Conservation (phyloP, 2,113 vertebrate species). For the Neotoma lepida region DNA sequence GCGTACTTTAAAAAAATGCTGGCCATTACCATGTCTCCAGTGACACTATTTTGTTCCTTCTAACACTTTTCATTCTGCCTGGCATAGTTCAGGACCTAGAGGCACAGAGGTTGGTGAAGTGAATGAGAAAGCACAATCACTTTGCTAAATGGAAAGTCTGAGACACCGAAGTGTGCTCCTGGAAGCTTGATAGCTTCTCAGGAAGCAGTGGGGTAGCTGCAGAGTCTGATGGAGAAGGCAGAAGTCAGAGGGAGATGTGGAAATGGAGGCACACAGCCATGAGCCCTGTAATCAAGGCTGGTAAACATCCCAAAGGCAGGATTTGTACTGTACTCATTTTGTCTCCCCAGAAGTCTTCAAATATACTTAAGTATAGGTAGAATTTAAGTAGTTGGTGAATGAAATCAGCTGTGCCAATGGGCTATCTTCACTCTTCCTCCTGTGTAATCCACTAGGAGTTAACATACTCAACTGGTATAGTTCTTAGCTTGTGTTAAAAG, state of each 20-base stretch:
- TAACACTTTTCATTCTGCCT: neutral
- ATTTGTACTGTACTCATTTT: neutral
- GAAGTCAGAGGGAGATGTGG: neutral
- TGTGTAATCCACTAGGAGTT: neutral
- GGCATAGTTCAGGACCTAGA: neutral
- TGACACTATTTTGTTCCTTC: neutral
- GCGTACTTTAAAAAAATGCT: neutral
- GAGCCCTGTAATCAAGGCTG: neutral
- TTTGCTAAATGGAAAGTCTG: neutral
- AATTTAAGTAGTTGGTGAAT: conserved; percentile 27
- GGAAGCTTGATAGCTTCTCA: neutral
- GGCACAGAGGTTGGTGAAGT: neutral
- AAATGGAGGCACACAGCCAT: neutral
- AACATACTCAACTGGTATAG: neutral
- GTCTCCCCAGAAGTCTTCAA: neutral
- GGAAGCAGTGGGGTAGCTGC: neutral
- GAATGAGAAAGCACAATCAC: neutral
- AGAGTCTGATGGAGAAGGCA: neutral
- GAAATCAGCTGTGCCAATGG: neutral
- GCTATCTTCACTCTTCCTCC: conserved; percentile 5
- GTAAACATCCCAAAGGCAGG: neutral
- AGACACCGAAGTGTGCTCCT: neutral
- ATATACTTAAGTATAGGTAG: neutral
- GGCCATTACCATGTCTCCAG: neutral
- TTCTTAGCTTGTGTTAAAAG: neutral